Evolutionary conservation across 2,888 invertebrate genomes (phyloP), one percentile per base, ranked within the genome.

Genomic region (Caenorhabditis sinica): DNA sequence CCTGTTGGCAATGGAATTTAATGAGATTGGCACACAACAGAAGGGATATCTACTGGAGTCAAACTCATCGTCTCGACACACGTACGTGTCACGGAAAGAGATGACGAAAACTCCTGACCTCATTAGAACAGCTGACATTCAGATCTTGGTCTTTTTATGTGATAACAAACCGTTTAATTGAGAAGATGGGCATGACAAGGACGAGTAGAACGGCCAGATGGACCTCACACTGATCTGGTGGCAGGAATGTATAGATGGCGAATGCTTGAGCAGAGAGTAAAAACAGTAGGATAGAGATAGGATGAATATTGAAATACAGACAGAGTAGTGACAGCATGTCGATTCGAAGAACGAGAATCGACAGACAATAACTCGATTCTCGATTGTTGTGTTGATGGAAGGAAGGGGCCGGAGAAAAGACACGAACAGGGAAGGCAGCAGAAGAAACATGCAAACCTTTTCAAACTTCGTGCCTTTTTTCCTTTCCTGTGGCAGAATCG

Each of bases 101-200:
- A 65, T 45, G 65, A 45, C 17, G 51, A 58, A 58, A 77, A 71
- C 77, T 79, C 69, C 79, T 72, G 80, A 72, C 72, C 80, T 80
- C 80, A 80, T 80, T 80, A 80, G 56, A 80, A 63, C 80, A 80
- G 80, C 72, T 80, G 80, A 66, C 80, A 72, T 56, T 66, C 56
- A 56, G 28, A 17, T 63, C 9, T 43, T 43, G 13, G 25, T 49
- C 13, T 25, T 45, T 53, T 36, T 28, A 23, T 40, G 36, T 45
- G 33, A 68, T 23, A 76, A 76, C 69, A 77, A 82, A 82, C 82
- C 82, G 82, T 75, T 75, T 82, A 20, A 71, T 74, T 28, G 82
- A 65, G 56, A 82, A 82, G 61, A 82, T 75, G 63, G 82, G 82
- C 75, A 82, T 82, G 43, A 82, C 61, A 43, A 40, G 36, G 63